Conservation (phyloP, 2,113 vertebrate genomes). For the Hydrolagus affinis region DNA sequence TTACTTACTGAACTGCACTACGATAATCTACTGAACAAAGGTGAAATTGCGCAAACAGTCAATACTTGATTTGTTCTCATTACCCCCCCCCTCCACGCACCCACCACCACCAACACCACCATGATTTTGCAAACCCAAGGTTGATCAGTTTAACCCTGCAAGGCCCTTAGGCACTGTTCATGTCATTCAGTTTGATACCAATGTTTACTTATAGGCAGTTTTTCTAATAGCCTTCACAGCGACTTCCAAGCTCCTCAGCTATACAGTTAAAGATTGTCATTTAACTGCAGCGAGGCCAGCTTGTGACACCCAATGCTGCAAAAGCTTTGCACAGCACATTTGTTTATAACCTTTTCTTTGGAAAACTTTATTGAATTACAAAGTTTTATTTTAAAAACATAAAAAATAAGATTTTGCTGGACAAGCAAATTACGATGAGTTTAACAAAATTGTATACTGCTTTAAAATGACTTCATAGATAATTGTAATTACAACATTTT, state of each 20-base stretch:
- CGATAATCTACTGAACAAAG: slow-evolving; percentile 60
- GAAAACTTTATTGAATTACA: neutral
- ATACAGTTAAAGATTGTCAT: neutral
- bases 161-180: slow-evolving; percentile 11
- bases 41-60: slow-evolving; percentile 51
- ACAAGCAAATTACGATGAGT: too few relatives aligned
- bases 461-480: neutral
- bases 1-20: slow-evolving; percentile 41
- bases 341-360: neutral
- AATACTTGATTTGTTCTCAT: slow-evolving; percentile 37
- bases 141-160: slow-evolving; percentile 25
- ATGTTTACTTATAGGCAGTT: neutral
- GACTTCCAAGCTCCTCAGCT: neutral
- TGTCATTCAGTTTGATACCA: neutral
- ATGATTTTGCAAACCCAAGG: slow-evolving; percentile 14
- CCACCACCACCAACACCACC: too few relatives aligned
- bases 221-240: neutral
- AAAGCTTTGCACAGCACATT: neutral
- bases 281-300: neutral
- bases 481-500: neutral
- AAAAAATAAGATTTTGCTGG: neutral
- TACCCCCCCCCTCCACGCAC: neutral
- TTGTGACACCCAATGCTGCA: neutral
- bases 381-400: neutral
- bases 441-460: neutral